Evolutionary conservation across 2,888 invertebrate genomes (phyloP).

Genomic region (Syrphus vitripennis): DNA sequence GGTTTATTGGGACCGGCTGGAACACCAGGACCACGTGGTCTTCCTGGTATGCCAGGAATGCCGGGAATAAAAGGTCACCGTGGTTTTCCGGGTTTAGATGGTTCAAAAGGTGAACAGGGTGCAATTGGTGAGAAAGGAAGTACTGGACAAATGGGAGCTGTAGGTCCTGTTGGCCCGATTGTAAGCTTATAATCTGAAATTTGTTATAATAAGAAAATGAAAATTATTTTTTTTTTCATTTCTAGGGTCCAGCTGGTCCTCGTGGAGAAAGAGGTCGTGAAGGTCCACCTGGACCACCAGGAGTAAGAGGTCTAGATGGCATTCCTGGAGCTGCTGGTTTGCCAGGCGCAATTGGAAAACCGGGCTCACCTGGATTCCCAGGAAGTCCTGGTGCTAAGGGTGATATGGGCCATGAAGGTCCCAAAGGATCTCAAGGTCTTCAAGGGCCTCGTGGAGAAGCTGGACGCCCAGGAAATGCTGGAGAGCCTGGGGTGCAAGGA

Average conservation of each 20-base stretch:
- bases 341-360: slow-evolving; percentile 89
- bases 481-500: slow-evolving; percentile 89
- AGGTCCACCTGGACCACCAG: slow-evolving; percentile 89
- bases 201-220: too few relatives aligned
- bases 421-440: slow-evolving; percentile 90
- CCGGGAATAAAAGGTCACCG: slow-evolving; percentile 92
- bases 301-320: slow-evolving; percentile 90
- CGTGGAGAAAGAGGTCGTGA: slow-evolving; percentile 93
- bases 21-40: slow-evolving; percentile 88
- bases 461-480: slow-evolving; percentile 89
- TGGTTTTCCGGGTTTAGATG: slow-evolving; percentile 90
- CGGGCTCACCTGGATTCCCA: slow-evolving; percentile 92
- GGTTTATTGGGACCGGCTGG: slow-evolving; percentile 88
- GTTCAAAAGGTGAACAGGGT: slow-evolving; percentile 91
- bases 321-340: slow-evolving; percentile 86
- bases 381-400: slow-evolving; percentile 91
- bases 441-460: slow-evolving; percentile 92
- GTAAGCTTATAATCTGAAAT: slow-evolving; percentile 68
- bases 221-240: neutral
- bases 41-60: slow-evolving; percentile 88
- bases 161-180: slow-evolving; percentile 85
- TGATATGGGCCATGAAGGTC: slow-evolving; percentile 88
- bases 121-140: slow-evolving; percentile 88
- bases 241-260: slow-evolving; percentile 89
- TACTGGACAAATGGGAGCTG: slow-evolving; percentile 86